Percentiles rank a stretch among this genome's conserved stretches.
Conservation (phyloP, 2,888 invertebrate species). For the Melinaea marsaeus region DNA sequence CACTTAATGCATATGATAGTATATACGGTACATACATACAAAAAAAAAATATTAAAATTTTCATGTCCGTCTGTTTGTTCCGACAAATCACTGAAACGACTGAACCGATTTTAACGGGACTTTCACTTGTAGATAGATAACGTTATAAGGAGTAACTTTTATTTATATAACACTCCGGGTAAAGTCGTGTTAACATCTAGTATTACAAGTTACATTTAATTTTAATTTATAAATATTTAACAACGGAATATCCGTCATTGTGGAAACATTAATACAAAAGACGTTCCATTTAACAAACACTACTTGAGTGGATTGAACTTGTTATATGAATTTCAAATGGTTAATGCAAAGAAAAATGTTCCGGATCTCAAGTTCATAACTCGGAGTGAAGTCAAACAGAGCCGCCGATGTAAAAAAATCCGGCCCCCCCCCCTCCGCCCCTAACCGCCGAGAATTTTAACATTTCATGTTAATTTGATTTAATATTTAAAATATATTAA, state of each 20-base stretch:
- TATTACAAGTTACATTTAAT: background rate
- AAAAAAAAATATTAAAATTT: too few species aligned
- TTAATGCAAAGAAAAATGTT: constrained; percentile 68
- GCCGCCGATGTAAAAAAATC: constrained; percentile 31
- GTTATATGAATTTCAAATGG: constrained; percentile 69
- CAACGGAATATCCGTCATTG: background rate
- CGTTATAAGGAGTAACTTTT: too few species aligned
- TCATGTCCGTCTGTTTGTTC: too few species aligned
- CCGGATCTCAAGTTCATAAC: constrained; percentile 51
- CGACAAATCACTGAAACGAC: too few species aligned
- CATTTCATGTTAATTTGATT: constrained; percentile 57
- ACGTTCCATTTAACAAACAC: constrained; percentile 19
- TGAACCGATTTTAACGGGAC: too few species aligned
- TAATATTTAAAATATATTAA: constrained; percentile 34
- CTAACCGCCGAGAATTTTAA: constrained; percentile 40
- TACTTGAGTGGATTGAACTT: constrained; percentile 34
- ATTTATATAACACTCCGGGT: too few species aligned
- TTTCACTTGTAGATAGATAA: too few species aligned
- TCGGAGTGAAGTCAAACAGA: constrained; percentile 58
- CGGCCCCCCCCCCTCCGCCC: constrained; percentile 10
- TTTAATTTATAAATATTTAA: background rate
- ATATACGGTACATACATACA: too few species aligned
- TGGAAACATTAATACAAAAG: constrained; percentile 10
- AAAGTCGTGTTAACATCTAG: too few species aligned
- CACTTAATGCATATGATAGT: too few species aligned